Evolutionary conservation across 2,888 invertebrate genomes (phyloP).

Genomic region (Euspilapteryx auroguttella): DNA sequence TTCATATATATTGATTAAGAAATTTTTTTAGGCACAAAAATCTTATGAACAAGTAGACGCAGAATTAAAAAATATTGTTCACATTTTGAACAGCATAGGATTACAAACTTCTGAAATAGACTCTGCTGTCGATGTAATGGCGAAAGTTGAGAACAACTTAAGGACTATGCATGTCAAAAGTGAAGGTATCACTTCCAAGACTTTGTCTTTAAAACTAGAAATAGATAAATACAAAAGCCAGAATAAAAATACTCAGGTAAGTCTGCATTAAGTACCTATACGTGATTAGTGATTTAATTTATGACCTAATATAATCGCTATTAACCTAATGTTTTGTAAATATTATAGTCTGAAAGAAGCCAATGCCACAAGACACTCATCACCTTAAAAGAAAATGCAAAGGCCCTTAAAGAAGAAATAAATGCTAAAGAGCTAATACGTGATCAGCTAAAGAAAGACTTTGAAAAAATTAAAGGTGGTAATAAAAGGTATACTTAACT

Average conservation of each 20-base stretch:
- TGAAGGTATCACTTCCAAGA: conserved; percentile 40
- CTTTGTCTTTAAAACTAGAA: conserved; percentile 33
- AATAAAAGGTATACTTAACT: conserved; percentile 46
- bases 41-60: conserved; percentile 42
- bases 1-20: no score
- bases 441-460: conserved; percentile 64
- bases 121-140: conserved; percentile 21
- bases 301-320: no score
- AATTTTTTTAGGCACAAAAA: conserved; percentile 35
- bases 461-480: conserved; percentile 57
- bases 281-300: no score
- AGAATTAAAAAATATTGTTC: conserved; percentile 42
- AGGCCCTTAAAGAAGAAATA: conserved; percentile 41
- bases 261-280: no score
- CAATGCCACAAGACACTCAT: conserved; percentile 29
- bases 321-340: conserved; percentile 3
- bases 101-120: conserved; percentile 16
- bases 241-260: conserved; percentile 23
- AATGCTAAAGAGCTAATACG: conserved; percentile 60
- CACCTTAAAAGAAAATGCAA: conserved; percentile 32
- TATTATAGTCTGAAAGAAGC: conserved; percentile 34
- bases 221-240: conserved; percentile 30
- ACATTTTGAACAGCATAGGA: conserved; percentile 32
- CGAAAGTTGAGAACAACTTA: conserved; percentile 34
- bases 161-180: conserved; percentile 27